Conservation (phyloP, 2,797 vertebrate genomes). For the Hippopotamyrus pictus region DNA sequence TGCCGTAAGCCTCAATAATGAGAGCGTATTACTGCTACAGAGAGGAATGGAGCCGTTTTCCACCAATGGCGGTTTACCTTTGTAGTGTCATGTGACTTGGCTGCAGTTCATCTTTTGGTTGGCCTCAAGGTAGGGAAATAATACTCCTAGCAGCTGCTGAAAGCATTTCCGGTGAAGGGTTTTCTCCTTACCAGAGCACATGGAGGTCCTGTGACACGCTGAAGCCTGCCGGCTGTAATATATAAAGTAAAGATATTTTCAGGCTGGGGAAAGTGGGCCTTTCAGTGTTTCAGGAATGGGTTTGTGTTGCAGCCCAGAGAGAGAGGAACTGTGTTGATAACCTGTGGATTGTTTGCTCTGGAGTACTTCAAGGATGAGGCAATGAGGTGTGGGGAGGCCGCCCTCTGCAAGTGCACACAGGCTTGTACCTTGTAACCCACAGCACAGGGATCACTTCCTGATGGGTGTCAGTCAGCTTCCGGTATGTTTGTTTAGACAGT, state of each 20-base stretch:
- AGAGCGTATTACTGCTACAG: conserved; percentile 21
- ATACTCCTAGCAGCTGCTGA: conserved; percentile 61
- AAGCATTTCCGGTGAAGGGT: conserved; percentile 57
- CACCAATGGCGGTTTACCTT: conserved; percentile 35
- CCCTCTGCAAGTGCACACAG: background rate
- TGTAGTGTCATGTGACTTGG: conserved; percentile 50
- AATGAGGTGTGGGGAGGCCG: background rate
- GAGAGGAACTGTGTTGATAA: conserved; percentile 1
- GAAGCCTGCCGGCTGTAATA: conserved; percentile 21
- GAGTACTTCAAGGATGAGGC: background rate
- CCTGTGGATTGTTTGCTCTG: background rate
- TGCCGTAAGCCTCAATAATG: background rate
- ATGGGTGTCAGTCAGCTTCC: background rate
- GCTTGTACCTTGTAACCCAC: background rate
- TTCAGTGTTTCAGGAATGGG: conserved; percentile 14
- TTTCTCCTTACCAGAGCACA: conserved; percentile 45
- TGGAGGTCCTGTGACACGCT: conserved; percentile 31
- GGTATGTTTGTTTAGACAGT: background rate
- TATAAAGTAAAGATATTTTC: conserved; percentile 4
- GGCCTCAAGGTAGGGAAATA: conserved; percentile 58
- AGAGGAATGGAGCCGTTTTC: conserved; percentile 35
- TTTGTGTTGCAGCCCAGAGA: background rate
- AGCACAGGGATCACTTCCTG: background rate
- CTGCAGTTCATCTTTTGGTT: conserved; percentile 57
- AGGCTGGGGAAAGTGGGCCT: conserved; percentile 23